These are phyloP conservation scores for Heliconius himera DNA, from an alignment of 1,140 invertebrate species.

Conservation along the genomic window DNA sequence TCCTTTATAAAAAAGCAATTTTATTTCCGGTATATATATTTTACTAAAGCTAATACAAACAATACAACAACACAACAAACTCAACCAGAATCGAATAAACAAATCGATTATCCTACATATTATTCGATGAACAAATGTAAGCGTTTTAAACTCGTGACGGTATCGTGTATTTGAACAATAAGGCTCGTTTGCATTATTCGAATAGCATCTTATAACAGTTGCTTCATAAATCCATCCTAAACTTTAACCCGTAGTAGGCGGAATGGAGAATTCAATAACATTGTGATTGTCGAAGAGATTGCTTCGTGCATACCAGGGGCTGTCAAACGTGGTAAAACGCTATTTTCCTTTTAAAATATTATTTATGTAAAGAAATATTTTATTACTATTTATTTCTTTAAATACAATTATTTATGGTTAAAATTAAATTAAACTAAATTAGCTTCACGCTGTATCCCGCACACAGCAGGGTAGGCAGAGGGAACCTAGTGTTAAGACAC, in stretches of 20 bases:
- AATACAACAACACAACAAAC: not conserved
- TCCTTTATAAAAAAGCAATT: too few species aligned
- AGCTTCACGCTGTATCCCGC: too few species aligned
- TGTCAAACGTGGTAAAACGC: not conserved
- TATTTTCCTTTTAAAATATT: not conserved
- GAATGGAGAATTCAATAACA: conserved; percentile 53
- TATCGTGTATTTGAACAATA: conserved; percentile 41
- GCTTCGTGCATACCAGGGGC: conserved; percentile 23
- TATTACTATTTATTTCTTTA: not conserved
- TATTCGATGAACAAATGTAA: conserved; percentile 36
- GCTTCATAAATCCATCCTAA: conserved; percentile 54
- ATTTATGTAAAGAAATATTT: not conserved
- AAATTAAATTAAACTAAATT: too few species aligned
- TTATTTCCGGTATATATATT: too few species aligned
- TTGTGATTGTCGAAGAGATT: conserved; percentile 46
- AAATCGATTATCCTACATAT: conserved; percentile 15
- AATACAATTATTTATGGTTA: not conserved
- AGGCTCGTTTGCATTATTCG: conserved; percentile 43
- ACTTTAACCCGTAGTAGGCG: conserved; percentile 52
- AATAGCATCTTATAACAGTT: conserved; percentile 40
- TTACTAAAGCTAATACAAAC: not conserved
- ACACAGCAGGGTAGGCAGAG: too few species aligned
- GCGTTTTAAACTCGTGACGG: conserved; percentile 35
- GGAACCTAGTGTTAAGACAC: too few species aligned
- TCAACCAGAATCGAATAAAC: not conserved